Evolutionary conservation across 2,113 vertebrate genomes (phyloP).

Genomic region (Coryphaenoides rupestris): DNA sequence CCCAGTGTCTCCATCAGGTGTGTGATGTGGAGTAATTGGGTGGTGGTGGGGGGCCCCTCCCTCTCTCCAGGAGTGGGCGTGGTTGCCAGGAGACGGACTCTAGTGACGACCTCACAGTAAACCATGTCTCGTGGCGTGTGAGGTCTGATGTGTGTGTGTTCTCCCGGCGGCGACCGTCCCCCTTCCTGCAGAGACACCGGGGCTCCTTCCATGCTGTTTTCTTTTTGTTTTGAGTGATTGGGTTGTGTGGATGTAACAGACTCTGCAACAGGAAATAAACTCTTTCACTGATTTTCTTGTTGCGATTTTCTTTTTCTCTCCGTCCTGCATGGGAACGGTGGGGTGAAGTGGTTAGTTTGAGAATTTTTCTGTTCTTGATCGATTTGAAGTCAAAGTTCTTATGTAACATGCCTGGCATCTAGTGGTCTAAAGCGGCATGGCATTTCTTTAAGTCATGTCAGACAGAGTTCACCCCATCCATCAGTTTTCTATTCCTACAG

Average conservation of each 20-base stretch:
- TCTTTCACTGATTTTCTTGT: conserved; percentile 21
- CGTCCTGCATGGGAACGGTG: too few relatives aligned
- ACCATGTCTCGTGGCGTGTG: conserved; percentile 81
- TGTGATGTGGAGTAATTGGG: conserved; percentile 1
- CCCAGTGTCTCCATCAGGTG: conserved; percentile 21
- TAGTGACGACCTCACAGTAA: conserved; percentile 90
- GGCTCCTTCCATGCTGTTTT: conserved; percentile 23
- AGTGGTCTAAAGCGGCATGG: conserved; percentile 16
- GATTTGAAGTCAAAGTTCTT: not conserved
- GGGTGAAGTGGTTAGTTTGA: not conserved
- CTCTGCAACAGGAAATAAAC: conserved; percentile 49
- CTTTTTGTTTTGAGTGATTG: conserved; percentile 17
- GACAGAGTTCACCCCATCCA: not conserved
- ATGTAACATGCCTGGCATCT: conserved; percentile 40
- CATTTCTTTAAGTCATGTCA: not conserved
- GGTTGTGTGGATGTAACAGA: conserved; percentile 37
- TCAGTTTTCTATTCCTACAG: too few relatives aligned
- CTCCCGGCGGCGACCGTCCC: conserved; percentile 50
- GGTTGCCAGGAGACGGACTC: conserved; percentile 63
- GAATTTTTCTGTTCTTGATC: not conserved
- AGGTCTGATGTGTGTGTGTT: conserved; percentile 80
- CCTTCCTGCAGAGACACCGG: conserved; percentile 60
- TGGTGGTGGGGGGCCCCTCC: conserved; percentile 19
- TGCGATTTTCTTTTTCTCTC: not conserved
- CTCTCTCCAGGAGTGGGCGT: conserved; percentile 32